phyloP scores from a whole-genome alignment of 2,113 vertebrate species.

The Macquaria ambigua region DNA sequence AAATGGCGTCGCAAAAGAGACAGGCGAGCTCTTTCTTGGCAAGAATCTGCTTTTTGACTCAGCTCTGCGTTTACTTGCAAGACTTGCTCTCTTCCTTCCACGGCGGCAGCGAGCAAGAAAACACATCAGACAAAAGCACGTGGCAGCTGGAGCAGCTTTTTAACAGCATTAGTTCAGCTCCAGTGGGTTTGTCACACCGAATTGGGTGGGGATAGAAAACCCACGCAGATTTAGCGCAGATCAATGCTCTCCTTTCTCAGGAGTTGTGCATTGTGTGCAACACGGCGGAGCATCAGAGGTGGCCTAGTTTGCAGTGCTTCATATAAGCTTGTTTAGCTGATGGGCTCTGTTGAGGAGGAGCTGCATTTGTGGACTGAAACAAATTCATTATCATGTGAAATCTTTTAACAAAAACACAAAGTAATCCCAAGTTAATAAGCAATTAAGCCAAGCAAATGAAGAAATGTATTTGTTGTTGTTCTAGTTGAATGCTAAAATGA shows the following conservation, averaged over 20 bases:
- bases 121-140: constrained; percentile 58
- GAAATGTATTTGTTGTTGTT: constrained; percentile 45
- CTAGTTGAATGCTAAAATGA: constrained; percentile 15
- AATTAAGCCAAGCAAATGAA: constrained; percentile 59
- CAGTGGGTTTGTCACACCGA: constrained; percentile 71
- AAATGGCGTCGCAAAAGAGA: constrained; percentile 18
- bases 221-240: constrained; percentile 62
- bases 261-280: constrained; percentile 66
- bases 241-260: constrained; percentile 63
- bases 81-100: constrained; percentile 11
- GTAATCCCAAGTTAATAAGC: constrained; percentile 67
- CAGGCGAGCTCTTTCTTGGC: neutral
- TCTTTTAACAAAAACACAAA: constrained; percentile 59
- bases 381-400: constrained; percentile 69
- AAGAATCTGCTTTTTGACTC: constrained; percentile 18
- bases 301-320: constrained; percentile 67
- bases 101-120: constrained; percentile 45
- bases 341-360: constrained; percentile 47
- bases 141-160: constrained; percentile 59
- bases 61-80: constrained; percentile 29
- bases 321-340: constrained; percentile 58
- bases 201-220: constrained; percentile 67
- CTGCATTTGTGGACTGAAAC: constrained; percentile 43
- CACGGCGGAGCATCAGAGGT: constrained; percentile 45
- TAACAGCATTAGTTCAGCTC: constrained; percentile 74